Evolutionary conservation across 2,888 invertebrate species (phyloP).

Genomic region (Hololepta plana): DNA sequence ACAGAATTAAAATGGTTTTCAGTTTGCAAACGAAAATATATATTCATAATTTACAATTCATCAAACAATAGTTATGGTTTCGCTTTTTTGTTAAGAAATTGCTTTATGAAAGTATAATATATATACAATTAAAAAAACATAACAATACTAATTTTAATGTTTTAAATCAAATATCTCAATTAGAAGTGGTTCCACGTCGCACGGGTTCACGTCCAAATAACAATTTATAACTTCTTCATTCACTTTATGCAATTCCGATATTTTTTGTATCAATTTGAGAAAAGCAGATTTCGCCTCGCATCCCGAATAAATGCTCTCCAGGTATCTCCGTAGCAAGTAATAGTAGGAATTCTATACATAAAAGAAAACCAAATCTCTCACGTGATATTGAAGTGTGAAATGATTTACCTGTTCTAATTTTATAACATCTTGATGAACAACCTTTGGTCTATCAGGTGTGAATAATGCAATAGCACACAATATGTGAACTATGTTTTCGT

Average conservation of each 20-base stretch:
- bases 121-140: constrained; percentile 2
- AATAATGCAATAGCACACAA: constrained; percentile 84
- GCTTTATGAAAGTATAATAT: constrained; percentile 1
- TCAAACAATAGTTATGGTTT: too few species aligned
- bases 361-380: constrained; percentile 7
- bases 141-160: constrained; percentile 21
- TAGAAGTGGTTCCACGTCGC: constrained; percentile 76
- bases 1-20: too few species aligned
- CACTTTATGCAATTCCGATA: constrained; percentile 72
- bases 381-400: background rate
- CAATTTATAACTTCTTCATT: constrained; percentile 86
- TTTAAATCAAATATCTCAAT: constrained; percentile 93
- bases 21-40: background rate
- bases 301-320: constrained; percentile 67
- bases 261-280: constrained; percentile 75
- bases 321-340: constrained; percentile 65
- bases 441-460: constrained; percentile 60
- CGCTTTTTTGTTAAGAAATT: too few species aligned
- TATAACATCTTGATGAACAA: constrained; percentile 71
- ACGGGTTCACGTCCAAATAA: constrained; percentile 82
- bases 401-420: constrained; percentile 58
- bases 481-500: constrained; percentile 79
- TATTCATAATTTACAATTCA: constrained; percentile 2
- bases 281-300: constrained; percentile 80
- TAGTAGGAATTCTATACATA: constrained; percentile 67